A percentile compares a stretch with the other conserved stretches of the same genome.
Conservation (phyloP, 2,113 vertebrate genomes). For the Chionis minor region DNA sequence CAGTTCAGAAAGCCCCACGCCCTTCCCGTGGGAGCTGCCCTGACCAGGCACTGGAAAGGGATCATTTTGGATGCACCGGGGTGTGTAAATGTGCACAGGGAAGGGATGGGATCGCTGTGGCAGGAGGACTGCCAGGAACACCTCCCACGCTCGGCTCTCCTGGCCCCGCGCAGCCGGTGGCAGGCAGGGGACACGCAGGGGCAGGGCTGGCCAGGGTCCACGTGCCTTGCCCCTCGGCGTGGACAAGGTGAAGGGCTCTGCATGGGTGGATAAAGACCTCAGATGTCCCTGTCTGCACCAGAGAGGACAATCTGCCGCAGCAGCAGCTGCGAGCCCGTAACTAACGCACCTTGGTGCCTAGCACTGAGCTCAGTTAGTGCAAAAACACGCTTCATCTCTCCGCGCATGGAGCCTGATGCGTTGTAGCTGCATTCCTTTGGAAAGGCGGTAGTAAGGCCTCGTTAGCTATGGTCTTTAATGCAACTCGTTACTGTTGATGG, state of each 20-base stretch:
- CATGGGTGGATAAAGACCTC: background rate
- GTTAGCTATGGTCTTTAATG: background rate
- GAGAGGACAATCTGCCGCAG: background rate
- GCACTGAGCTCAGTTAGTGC: background rate
- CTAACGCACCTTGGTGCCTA: rapidly evolving
- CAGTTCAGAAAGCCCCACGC: background rate
- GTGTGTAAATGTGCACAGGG: background rate
- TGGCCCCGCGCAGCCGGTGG: background rate
- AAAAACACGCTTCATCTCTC: background rate
- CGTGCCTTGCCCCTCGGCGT: background rate
- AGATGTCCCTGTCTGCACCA: background rate
- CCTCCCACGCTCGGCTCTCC: rapidly evolving
- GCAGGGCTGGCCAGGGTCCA: background rate
- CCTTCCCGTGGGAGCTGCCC: background rate
- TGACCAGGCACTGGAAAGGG: background rate
- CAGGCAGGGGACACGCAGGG: background rate
- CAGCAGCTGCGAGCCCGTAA: background rate
- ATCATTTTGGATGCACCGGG: background rate
- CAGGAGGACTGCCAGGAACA: background rate
- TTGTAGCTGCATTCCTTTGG: background rate
- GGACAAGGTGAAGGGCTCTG: background rate
- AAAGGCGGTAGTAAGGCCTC: background rate
- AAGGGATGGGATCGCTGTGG: background rate
- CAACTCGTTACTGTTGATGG: background rate
- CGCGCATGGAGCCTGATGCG: rapidly evolving